These are phyloP conservation scores for Apotomis turbidana DNA, from an alignment of 2,888 invertebrate species.

Conservation along the genomic window DNA sequence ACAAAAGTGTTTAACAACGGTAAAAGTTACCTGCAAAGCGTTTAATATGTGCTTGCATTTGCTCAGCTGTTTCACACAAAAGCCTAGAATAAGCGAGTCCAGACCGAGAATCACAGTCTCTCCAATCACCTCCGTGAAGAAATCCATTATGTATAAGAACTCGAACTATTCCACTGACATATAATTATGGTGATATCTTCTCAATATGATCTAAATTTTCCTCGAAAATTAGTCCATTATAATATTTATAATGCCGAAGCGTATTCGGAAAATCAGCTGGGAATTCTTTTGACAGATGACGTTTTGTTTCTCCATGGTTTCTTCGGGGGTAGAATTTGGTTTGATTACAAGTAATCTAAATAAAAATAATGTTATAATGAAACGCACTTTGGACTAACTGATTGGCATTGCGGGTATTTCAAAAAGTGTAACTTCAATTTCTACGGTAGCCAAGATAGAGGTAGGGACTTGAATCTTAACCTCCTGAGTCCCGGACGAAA, in stretches of 20 bases:
- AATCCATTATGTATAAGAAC: conserved; percentile 84
- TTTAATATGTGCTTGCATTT: conserved; percentile 89
- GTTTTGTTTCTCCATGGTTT: conserved; percentile 30
- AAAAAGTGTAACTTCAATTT: too few relatives aligned
- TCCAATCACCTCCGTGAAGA: conserved; percentile 84
- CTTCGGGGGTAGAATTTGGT: conserved; percentile 1
- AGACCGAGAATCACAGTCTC: conserved; percentile 90
- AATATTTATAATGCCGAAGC: conserved; percentile 27
- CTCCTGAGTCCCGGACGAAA: too few relatives aligned
- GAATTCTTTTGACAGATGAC: conserved; percentile 27
- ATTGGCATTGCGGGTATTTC: too few relatives aligned
- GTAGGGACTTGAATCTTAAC: too few relatives aligned
- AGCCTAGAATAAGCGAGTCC: conserved; percentile 88
- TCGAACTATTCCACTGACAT: conserved; percentile 1
- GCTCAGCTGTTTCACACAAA: conserved; percentile 89
- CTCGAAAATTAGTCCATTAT: conserved; percentile 27
- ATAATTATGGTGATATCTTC: conserved; percentile 17
- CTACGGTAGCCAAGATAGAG: too few relatives aligned
- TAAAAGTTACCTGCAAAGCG: conserved; percentile 86
- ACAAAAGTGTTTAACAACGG: not conserved
- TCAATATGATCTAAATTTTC: conserved; percentile 16
- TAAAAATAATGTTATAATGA: too few relatives aligned
- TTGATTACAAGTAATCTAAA: not conserved
- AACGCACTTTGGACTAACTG: too few relatives aligned
- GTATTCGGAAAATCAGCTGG: conserved; percentile 26